Evolutionary conservation across 2,888 invertebrate species (phyloP).

Genomic region (Catocala nupta): DNA sequence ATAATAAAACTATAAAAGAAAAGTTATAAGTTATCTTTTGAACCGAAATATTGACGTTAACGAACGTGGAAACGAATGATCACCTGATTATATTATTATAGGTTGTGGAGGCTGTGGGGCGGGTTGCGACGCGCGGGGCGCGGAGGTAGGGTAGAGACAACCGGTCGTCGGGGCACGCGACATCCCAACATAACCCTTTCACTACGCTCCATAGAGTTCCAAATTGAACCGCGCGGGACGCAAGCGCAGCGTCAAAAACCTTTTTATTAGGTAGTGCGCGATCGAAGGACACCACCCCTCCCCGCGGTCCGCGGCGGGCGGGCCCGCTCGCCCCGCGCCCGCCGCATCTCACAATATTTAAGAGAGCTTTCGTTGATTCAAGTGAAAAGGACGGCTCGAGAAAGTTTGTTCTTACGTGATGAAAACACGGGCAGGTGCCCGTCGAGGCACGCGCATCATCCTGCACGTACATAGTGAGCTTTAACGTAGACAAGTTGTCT

Average conservation of each 20-base stretch:
- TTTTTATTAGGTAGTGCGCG: constrained; percentile 65
- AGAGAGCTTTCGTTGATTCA: constrained; percentile 46
- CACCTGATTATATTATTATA: constrained; percentile 61
- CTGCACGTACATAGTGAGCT: background rate
- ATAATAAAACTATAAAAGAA: background rate
- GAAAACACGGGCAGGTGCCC: constrained; percentile 5
- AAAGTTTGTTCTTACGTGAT: constrained; percentile 9
- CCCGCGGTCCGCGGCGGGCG: constrained; percentile 40
- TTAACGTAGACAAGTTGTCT: too few relatives aligned
- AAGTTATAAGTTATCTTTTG: constrained; percentile 4
- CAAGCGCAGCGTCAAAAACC: constrained; percentile 65
- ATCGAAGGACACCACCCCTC: constrained; percentile 62
- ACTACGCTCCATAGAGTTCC: constrained; percentile 40
- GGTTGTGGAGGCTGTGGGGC: constrained; percentile 33
- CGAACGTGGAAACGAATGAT: constrained; percentile 37
- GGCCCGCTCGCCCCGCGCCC: constrained; percentile 7
- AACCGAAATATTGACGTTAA: constrained; percentile 22
- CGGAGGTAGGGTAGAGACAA: constrained; percentile 45
- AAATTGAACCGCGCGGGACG: constrained; percentile 30
- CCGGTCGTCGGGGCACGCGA: constrained; percentile 58
- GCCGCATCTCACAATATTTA: constrained; percentile 24
- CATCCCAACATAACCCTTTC: constrained; percentile 49
- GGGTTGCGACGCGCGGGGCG: constrained; percentile 31
- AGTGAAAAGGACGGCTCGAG: constrained; percentile 28
- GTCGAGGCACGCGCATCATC: background rate